A percentile compares a stretch with the other conserved stretches of the same genome.
Conservation (phyloP, 2,113 vertebrate genomes). For the Chaetorhynchus papuensis region DNA sequence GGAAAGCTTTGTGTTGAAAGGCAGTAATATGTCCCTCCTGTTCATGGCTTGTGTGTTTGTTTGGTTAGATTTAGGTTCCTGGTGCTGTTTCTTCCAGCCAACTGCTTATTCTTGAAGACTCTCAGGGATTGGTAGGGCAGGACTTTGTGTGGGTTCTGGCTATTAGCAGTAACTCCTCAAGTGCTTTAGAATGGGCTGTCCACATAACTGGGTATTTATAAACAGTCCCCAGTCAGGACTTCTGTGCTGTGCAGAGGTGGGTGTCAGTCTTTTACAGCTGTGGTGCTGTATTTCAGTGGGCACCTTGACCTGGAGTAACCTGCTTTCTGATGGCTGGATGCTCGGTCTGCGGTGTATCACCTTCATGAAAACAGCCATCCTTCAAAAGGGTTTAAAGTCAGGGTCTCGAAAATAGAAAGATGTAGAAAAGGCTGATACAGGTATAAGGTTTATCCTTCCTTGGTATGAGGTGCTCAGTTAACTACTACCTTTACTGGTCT, state of each 20-base stretch:
- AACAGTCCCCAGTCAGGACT: neutral
- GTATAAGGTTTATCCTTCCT: neutral
- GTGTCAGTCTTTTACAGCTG: neutral
- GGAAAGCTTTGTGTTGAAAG: neutral
- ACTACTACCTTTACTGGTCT: neutral
- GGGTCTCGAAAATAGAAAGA: neutral
- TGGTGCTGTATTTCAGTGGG: neutral
- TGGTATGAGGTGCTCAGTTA: neutral
- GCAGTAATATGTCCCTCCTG: rapidly evolving
- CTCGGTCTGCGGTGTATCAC: rapidly evolving
- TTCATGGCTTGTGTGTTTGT: rapidly evolving
- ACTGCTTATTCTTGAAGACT: neutral
- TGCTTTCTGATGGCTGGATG: neutral
- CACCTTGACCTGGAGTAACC: rapidly evolving
- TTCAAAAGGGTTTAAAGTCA: neutral
- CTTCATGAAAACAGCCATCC: neutral
- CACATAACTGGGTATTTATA: neutral
- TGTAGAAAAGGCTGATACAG: neutral
- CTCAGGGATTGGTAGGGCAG: neutral
- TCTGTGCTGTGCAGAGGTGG: neutral
- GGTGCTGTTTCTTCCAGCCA: neutral
- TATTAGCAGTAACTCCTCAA: neutral
- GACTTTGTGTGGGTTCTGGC: neutral
- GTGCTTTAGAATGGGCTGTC: neutral
- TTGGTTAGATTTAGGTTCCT: neutral